Evolutionary conservation across 1,140 invertebrate species (phyloP), one percentile per base, ranked within the genome.

Genomic region (Danaus melanippus): DNA sequence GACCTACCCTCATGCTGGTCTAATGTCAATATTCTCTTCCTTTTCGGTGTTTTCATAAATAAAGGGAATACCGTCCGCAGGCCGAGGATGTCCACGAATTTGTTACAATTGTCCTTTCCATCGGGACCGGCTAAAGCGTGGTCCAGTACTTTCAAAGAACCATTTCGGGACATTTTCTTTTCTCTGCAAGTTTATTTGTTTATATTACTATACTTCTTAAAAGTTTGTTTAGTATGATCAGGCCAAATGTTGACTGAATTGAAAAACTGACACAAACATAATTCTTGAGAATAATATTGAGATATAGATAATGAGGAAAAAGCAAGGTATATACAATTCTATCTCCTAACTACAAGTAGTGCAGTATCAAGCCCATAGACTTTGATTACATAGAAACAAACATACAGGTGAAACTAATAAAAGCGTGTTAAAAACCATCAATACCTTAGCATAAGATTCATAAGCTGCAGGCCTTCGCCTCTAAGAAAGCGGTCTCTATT

Each of bases 71-170:
- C 94, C 1, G 96, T 98, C 39, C 97, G 88, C 8, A 99, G 89
- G 0, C 98, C 98, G 2, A 99, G 89, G 69, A 99, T 99, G 78
- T 99, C 98, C 0, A 99, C 95, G 88, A 99, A 98, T 86, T 99
- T 99, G 74, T 97, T 97, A 77, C 97, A 98, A 78, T 98, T 98
- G 64, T 99, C 96, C 71, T 91, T 92, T 7, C 97, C 97, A 79
- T 99, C 96, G 1, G 91, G 89, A 5, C 97, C 97, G 43, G 94
- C 95, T 90, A 99, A 95, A 10, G 97, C 96, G 88, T 99, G 96
- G 88, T 98, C 95, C 1, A 99, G 87, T 9, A 99, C 97, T 88
- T 99, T 99, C 0, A 99, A 87, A 5, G 97, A 98, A 52, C 98
- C 97, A 87, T 98, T 97, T 3, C 97, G 89, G 0, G 97, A 98